phyloP scores from a whole-genome alignment of 2,888 invertebrate species.

The Euzophera pinguis region DNA sequence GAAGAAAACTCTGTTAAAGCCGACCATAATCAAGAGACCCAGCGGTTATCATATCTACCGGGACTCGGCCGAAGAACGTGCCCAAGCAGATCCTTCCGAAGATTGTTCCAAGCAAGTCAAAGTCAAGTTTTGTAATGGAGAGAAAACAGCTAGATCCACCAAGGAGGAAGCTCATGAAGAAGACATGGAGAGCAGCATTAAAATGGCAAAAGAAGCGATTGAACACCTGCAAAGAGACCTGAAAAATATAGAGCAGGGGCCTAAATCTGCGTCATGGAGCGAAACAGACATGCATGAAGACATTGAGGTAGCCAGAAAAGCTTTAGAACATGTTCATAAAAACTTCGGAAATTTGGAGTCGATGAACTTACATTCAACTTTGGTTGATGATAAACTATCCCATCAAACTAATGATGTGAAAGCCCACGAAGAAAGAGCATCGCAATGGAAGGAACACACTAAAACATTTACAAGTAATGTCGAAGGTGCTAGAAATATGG shows the following conservation, averaged over 20 bases:
- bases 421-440: slow-evolving; percentile 48
- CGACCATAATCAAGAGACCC: slow-evolving; percentile 47
- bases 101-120: slow-evolving; percentile 57
- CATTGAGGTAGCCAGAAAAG: slow-evolving; percentile 54
- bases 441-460: slow-evolving; percentile 60
- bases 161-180: slow-evolving; percentile 36
- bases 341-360: slow-evolving; percentile 50
- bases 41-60: slow-evolving; percentile 47
- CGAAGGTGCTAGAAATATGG: slow-evolving; percentile 56
- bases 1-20: slow-evolving; percentile 45
- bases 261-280: slow-evolving; percentile 29
- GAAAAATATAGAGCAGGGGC: slow-evolving; percentile 40
- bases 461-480: slow-evolving; percentile 50
- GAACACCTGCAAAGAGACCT: slow-evolving; percentile 57
- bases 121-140: slow-evolving; percentile 57
- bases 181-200: slow-evolving; percentile 58
- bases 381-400: slow-evolving; percentile 23
- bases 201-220: slow-evolving; percentile 64
- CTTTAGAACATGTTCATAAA: slow-evolving; percentile 51
- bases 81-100: slow-evolving; percentile 46
- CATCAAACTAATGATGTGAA: slow-evolving; percentile 35
- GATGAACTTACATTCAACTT: slow-evolving; percentile 33
- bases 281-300: slow-evolving; percentile 53
- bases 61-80: slow-evolving; percentile 58
- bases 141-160: slow-evolving; percentile 27